Evolutionary conservation across 2,113 vertebrate species (phyloP).

Genomic region (Nothobranchius kuhntae): DNA sequence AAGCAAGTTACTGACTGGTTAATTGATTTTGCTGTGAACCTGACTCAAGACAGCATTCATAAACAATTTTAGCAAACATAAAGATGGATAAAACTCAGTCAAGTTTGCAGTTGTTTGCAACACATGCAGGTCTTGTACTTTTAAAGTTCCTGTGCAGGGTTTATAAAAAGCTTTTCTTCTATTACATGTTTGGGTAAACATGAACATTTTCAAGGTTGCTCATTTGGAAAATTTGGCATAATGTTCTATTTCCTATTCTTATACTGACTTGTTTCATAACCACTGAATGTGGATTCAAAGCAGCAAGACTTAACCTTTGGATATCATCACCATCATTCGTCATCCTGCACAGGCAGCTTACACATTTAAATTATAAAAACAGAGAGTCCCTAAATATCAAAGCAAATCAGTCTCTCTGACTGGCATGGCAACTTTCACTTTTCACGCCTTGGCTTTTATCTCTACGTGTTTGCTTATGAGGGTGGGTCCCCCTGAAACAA

Average conservation of each 20-base stretch:
- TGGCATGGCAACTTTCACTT: slow-evolving; percentile 53
- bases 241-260: slow-evolving; percentile 33
- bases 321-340: slow-evolving; percentile 51
- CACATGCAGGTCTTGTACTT: not conserved
- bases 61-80: no score
- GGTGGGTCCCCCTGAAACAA: slow-evolving; percentile 29
- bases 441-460: slow-evolving; percentile 54
- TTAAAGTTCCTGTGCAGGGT: not conserved
- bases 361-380: slow-evolving; percentile 47
- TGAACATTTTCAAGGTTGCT: not conserved
- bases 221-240: slow-evolving; percentile 40
- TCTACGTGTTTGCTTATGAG: slow-evolving; percentile 9
- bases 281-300: slow-evolving; percentile 30
- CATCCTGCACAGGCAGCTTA: slow-evolving; percentile 12
- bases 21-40: no score
- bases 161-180: not conserved
- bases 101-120: no score
- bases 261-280: slow-evolving; percentile 27
- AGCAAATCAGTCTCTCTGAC: slow-evolving; percentile 50
- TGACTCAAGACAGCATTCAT: no score
- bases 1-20: no score
- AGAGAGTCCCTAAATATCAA: slow-evolving; percentile 55
- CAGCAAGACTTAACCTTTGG: slow-evolving; percentile 35
- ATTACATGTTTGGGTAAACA: slow-evolving; percentile 26
- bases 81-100: no score